A percentile compares a stretch with the other conserved stretches of the same genome.
These are phyloP conservation scores for Sebastes iracundus DNA, from an alignment of 2,797 vertebrate genomes.

Conservation along the genomic window DNA sequence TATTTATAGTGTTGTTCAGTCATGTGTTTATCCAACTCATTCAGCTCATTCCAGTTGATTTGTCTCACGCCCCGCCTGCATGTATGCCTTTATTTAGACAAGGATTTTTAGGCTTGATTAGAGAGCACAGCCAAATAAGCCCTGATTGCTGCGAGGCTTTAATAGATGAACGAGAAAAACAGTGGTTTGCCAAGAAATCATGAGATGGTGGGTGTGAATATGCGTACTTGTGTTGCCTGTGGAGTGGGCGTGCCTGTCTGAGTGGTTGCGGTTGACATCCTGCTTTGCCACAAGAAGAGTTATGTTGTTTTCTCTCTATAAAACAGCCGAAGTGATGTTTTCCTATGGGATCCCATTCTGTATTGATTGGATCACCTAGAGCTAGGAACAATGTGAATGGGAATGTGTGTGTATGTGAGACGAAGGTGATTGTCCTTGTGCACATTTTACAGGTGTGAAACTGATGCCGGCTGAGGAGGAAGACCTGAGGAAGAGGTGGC, in stretches of 20 bases:
- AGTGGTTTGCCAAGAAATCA: conserved; percentile 63
- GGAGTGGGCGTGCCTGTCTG: conserved; percentile 4
- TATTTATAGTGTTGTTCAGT: conserved; percentile 79
- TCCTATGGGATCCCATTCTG: conserved; percentile 19
- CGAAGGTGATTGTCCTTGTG: conserved; percentile 10
- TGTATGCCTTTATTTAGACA: conserved; percentile 73
- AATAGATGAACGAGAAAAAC: conserved; percentile 68
- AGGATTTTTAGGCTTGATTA: conserved; percentile 72
- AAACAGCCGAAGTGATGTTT: conserved; percentile 24
- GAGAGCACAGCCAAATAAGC: conserved; percentile 69
- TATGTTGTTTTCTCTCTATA: conserved; percentile 19
- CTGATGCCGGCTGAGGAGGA: conserved; percentile 77
- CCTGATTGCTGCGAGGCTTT: conserved; percentile 67
- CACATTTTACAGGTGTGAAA: conserved; percentile 65
- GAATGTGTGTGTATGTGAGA: neutral
- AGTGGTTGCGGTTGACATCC: conserved; percentile 25
- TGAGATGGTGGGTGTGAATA: conserved; percentile 52
- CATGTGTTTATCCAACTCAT: conserved; percentile 78
- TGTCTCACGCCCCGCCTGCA: conserved; percentile 65
- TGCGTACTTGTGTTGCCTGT: conserved; percentile 26
- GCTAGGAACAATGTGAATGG: neutral
- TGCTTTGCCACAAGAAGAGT: conserved; percentile 38
- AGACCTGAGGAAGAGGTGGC: conserved; percentile 86
- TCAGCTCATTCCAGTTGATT: conserved; percentile 78
- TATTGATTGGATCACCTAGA: conserved; percentile 31